phyloP scores from a whole-genome alignment of 2,888 invertebrate genomes.

The Pterobdella sp. region DNA sequence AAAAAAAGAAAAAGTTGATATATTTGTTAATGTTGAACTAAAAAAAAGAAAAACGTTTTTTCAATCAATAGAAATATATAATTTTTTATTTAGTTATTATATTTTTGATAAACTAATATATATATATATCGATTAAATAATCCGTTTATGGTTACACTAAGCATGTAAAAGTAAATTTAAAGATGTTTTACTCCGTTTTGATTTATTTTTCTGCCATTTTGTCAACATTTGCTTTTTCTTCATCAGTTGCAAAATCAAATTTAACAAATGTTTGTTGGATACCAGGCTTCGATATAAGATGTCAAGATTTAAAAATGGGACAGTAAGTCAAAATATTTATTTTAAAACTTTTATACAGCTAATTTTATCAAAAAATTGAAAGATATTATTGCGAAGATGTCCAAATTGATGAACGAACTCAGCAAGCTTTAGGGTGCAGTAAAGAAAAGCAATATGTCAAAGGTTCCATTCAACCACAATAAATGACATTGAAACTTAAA shows the following conservation, averaged over 20 bases:
- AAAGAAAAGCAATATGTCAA: conserved; percentile 66
- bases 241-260: not conserved
- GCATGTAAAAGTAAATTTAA: no score
- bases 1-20: not conserved
- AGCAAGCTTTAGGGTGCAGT: conserved; percentile 73
- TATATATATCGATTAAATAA: no score
- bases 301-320: conserved; percentile 12
- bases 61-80: not conserved
- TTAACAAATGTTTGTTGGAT: not conserved
- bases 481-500: not conserved
- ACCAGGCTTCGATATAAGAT: not conserved
- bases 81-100: not conserved
- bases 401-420: conserved; percentile 75
- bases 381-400: conserved; percentile 52
- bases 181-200: not conserved
- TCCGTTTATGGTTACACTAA: no score
- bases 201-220: not conserved
- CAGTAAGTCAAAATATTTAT: conserved; percentile 2
- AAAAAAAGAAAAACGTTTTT: not conserved
- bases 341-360: conserved; percentile 12
- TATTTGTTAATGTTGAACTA: not conserved
- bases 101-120: no score
- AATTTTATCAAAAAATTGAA: conserved; percentile 53
- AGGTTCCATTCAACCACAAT: conserved; percentile 55
- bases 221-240: not conserved